These are phyloP conservation scores for Etheostoma nigrum DNA, from an alignment of 2,797 vertebrate species.

Conservation along the genomic window DNA sequence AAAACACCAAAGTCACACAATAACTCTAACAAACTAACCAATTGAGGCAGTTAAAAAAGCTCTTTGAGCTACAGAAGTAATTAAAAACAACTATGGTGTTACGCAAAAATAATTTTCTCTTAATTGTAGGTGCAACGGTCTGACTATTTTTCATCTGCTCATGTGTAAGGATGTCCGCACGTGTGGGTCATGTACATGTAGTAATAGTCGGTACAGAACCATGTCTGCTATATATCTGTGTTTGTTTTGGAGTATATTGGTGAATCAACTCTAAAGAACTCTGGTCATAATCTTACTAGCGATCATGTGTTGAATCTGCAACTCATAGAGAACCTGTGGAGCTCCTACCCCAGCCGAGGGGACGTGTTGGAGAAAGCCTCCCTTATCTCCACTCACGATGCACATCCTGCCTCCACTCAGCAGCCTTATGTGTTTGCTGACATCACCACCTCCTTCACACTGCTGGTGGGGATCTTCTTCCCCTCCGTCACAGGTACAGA, in stretches of 20 bases:
- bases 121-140: too few species aligned
- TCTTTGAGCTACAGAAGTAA: too few species aligned
- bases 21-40: too few species aligned
- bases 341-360: constrained; percentile 89
- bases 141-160: too few species aligned
- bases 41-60: too few species aligned
- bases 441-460: constrained; percentile 92
- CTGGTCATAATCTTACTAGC: not conserved
- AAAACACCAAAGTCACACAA: too few species aligned
- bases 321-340: constrained; percentile 90
- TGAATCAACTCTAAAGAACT: not conserved
- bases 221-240: too few species aligned
- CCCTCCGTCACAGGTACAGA: constrained; percentile 92
- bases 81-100: too few species aligned
- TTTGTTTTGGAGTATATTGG: not conserved
- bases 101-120: too few species aligned
- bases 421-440: constrained; percentile 89
- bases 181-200: too few species aligned
- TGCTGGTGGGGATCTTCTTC: constrained; percentile 95
- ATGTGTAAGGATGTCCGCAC: too few species aligned
- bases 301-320: not conserved
- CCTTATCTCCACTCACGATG: constrained; percentile 72
- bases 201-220: too few species aligned
- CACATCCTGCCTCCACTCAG: constrained; percentile 77
- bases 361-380: constrained; percentile 89